Base-by-base conservation (phyloP, 2,888 invertebrate species). In the Meandrusa payeni region DNA sequence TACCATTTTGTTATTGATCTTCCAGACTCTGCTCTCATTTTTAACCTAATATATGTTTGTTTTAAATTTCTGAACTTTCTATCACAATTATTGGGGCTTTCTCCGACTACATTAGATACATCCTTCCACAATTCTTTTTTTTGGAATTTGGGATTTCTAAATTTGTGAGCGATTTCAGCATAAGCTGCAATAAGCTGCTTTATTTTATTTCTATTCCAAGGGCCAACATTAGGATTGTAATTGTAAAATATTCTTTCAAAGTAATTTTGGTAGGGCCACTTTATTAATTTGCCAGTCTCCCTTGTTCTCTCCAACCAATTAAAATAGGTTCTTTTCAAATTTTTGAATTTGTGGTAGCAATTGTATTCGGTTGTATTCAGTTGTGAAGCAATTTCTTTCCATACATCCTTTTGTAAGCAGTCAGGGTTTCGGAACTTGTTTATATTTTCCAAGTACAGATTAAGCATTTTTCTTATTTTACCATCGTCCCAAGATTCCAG, bases 101-200 rank as follows among this genome's bases (percentile, higher is more conserved):
- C 76, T 0, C 77, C 80, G 1, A 83, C 75, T 15, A 64, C 52
- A 3, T 45, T 48, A 0, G 79, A 64, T 55, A 85, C 76, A 48
- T 81, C 76, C 48, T 69, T 76, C 83, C 83, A 85, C 9, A 85
- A 60, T 50, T 83, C 82, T 48, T 85, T 86, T 50, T 87, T 86
- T 40, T 77, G 75, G 46, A 61, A 77, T 50, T 68, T 72, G 0
- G 81, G 76, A 49, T 80, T 77, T 39, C 59, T 71, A 50, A 86
- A 86, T 48, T 80, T 85, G 32, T 82, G 64, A 7, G 72, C 75
- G 33, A 78, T 66, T 53, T 75, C 72, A 9, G 69, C 58, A 53
- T 83, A 86, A 1, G 76, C 61, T 50, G 76, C 74, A 26, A 87
- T 57, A 10, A 87, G 51, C 31, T 62, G 55, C 39, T 67, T 72